phyloP scores from a whole-genome alignment of 2,113 vertebrate species.

The Baryphthengus martii region DNA sequence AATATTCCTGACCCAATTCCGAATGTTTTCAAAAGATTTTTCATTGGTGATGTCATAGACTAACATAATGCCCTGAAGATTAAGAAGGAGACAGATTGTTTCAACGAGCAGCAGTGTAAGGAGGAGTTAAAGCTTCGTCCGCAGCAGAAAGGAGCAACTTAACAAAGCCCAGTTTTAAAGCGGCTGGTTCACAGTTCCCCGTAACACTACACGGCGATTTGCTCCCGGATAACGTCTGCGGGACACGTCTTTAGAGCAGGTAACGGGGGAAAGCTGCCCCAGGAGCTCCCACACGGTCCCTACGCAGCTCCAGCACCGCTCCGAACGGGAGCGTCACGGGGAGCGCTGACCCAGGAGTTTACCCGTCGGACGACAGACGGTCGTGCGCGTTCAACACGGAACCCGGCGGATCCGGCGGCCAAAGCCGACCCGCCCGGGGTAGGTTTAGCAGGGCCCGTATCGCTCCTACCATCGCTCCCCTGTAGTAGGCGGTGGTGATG shows the following conservation, averaged over 20 bases:
- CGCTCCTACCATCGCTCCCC: constrained; percentile 89
- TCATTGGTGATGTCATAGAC: constrained; percentile 98
- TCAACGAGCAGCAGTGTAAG: neutral
- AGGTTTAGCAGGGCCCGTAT: rapidly evolving
- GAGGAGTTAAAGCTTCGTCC: neutral
- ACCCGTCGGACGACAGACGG: rapidly evolving
- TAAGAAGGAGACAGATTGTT: neutral
- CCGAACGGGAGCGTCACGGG: rapidly evolving
- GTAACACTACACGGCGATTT: rapidly evolving
- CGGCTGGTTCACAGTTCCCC: rapidly evolving
- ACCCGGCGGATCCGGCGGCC: rapidly evolving
- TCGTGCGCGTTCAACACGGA: rapidly evolving
- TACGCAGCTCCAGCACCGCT: neutral
- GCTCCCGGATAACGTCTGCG: rapidly evolving
- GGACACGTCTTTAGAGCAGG: rapidly evolving
- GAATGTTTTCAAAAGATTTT: constrained; percentile 96
- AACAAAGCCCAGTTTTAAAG: neutral
- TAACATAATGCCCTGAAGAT: constrained; percentile 90
- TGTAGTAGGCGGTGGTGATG: constrained; percentile 95
- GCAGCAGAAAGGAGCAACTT: neutral
- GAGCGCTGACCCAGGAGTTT: no score
- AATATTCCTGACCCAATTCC: constrained; percentile 97
- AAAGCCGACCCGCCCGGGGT: rapidly evolving
- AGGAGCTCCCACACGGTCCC: rapidly evolving
- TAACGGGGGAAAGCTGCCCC: rapidly evolving